A percentile compares a stretch with the other conserved stretches of the same genome.
phyloP scores from a whole-genome alignment of 1,140 invertebrate genomes.

The Bilobella aurantiaca region DNA sequence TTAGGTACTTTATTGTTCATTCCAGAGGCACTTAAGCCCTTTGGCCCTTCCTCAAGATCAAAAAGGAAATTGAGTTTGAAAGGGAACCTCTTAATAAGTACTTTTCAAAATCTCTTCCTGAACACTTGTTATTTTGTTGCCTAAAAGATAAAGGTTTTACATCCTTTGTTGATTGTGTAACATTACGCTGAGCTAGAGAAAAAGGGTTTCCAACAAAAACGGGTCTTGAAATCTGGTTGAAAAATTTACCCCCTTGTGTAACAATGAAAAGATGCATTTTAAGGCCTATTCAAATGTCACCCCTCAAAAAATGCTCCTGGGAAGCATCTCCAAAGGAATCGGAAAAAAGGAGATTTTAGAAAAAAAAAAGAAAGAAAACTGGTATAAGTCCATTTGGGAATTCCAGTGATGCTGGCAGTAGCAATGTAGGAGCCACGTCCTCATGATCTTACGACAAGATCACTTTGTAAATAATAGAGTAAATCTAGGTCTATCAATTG shows the following conservation, averaged over 20 bases:
- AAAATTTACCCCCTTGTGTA: neutral
- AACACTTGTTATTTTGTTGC: slow-evolving; percentile 8
- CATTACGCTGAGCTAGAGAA: too few relatives aligned
- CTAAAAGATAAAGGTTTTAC: neutral
- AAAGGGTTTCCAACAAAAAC: neutral
- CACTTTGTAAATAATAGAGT: neutral
- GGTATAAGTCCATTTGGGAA: neutral
- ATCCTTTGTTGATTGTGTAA: slow-evolving; percentile 11
- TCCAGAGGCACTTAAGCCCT: too few relatives aligned
- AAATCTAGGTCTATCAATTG: too few relatives aligned
- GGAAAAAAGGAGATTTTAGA: neutral
- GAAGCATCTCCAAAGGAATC: neutral
- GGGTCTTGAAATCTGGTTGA: neutral
- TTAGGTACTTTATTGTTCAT: too few relatives aligned
- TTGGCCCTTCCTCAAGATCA: too few relatives aligned
- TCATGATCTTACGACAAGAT: neutral
- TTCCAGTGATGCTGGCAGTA: neutral
- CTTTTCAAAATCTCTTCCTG: slow-evolving; percentile 7
- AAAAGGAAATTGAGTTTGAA: too few relatives aligned
- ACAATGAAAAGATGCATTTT: neutral
- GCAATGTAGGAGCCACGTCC: neutral
- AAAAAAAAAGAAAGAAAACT: neutral
- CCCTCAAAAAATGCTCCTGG: neutral
- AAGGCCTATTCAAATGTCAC: slow-evolving; percentile 1
- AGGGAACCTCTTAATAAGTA: too few relatives aligned